A percentile compares a stretch with the other conserved stretches of the same genome.
phyloP scores from a whole-genome alignment of 2,888 invertebrate species.

The Leptinotarsa rubiginosa region DNA sequence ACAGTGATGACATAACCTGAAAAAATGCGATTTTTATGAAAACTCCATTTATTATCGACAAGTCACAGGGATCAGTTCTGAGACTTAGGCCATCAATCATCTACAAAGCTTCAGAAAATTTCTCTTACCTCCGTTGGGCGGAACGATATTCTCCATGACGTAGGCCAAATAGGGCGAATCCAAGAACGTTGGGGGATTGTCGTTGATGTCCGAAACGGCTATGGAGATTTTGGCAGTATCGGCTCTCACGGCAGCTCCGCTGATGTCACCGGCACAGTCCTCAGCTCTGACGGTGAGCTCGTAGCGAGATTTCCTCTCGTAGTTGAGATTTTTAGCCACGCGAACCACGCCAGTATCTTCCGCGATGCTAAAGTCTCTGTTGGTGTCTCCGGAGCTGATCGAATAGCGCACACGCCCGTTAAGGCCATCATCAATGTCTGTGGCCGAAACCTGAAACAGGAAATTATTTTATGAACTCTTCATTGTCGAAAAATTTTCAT shows the following conservation, averaged over 20 bases:
- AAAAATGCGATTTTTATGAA: neutral
- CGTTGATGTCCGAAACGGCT: constrained; percentile 90
- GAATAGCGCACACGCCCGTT: constrained; percentile 94
- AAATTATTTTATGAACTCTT: constrained; percentile 10
- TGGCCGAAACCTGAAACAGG: constrained; percentile 81
- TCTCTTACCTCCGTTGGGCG: constrained; percentile 73
- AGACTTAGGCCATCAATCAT: neutral
- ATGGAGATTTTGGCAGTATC: constrained; percentile 87
- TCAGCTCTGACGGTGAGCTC: constrained; percentile 87
- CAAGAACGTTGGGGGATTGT: constrained; percentile 91
- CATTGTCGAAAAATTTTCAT: too few species aligned
- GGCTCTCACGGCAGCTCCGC: constrained; percentile 70
- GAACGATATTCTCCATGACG: constrained; percentile 92
- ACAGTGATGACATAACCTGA: constrained; percentile 81
- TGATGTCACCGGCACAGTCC: constrained; percentile 83
- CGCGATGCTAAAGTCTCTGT: constrained; percentile 90
- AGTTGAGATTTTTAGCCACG: constrained; percentile 93
- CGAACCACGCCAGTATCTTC: constrained; percentile 92
- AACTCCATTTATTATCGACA: neutral
- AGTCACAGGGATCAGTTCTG: neutral
- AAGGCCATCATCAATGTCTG: constrained; percentile 87
- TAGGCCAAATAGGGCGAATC: constrained; percentile 93
- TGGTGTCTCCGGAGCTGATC: constrained; percentile 88
- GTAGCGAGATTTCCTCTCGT: constrained; percentile 89
- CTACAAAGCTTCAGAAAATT: neutral